Base-by-base conservation (phyloP, 37 sponge, comb jelly and placozoan species). In the Ianthella basta region DNA sequence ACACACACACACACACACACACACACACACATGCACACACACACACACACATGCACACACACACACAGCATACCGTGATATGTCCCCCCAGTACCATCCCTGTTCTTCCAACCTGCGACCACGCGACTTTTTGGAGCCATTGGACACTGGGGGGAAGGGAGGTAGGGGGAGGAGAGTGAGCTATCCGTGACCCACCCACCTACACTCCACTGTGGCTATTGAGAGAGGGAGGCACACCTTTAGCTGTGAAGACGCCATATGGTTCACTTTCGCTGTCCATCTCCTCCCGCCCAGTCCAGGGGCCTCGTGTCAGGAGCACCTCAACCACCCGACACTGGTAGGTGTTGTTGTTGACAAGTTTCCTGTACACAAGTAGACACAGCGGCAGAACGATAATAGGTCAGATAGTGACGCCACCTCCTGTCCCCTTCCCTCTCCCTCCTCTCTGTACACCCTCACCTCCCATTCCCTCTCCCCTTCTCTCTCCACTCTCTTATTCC, bases 41-140 rank as follows among this genome's bases (percentile, higher is more conserved):
- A 16, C 40, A 38, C 14, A 37, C 38, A 82, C 25, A 25, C 20
- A 32, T 35, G 6, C 85, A 61, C 60, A 60, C 36, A 32, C 4
- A 57, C 82, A 81, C n/a, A 8, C 50, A 44, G 39, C 40, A 50
- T 40, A 88, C 86, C 85, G 83, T 6, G 87, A 59, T 33, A 91
- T 88, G 66, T 83, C 61, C 15, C 81, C 89, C 95, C 95, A 94
- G 84, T 94, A 94, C 95, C 88, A 87, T 5, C 27, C 68, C 44
- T 54, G 32, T 8, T 33, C 73, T 60, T 80, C 75, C 16, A 87
- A 25, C 18, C 30, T 0, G 3, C 50, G 50, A 8, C 8, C 55
- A 54, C 79, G 40, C 88, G 88, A 19, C 82, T 75, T 19, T 50
- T 37, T 10, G 88, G 59, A 19, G 80, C 23, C 15, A 10, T 23